Evolutionary conservation across 2,888 invertebrate genomes (phyloP), one percentile per base, ranked within the genome.

Genomic region (Exocentrus adspersus): DNA sequence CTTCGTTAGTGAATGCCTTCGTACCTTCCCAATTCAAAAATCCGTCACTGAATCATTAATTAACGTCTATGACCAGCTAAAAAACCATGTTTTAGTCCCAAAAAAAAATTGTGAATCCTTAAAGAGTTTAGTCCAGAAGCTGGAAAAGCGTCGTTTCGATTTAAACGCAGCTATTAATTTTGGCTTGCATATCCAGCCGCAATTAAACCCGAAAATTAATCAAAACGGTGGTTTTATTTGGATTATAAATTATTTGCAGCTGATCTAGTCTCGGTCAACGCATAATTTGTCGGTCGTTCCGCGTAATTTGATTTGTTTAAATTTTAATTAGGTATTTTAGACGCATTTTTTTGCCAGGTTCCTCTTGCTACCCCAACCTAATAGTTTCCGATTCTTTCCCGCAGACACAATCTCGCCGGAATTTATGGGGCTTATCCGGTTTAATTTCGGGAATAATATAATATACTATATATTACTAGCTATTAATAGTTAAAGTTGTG

Each of bases 401-500:
- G 7, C 37, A 37, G 19, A 20, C 32, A 57, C 67, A 69, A 65
- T 64, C 62, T 64, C 62, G 57, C 51, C 52, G 51, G 57, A 65
- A 65, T 72, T 71, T 71, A 68, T 70, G 68, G 62, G 62, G 70
- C 73, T 69, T 73, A 71, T 74, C 75, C 69, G 68, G 67, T 72
- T 70, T 70, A 74, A 74, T 75, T 72, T 74, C 70, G 68, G 68
- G 69, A 72, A 75, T 74, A 69, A 75, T 75, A 74, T 74, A 73
- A 72, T 72, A 69, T 72, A 72, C 72, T 72, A 75, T 75, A 75
- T 75, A 75, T 75, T 75, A 73, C 72, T 68, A 74, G 70, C 71
- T 72, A 74, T 75, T 75, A 74, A 74, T 75, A 75, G 73, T 74
- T 75, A 72, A 73, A 75, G 74, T 75, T 75, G 72, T 74, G 74